Conservation (phyloP, 2,888 invertebrate species). For the Malthinus seriepunctatus region DNA sequence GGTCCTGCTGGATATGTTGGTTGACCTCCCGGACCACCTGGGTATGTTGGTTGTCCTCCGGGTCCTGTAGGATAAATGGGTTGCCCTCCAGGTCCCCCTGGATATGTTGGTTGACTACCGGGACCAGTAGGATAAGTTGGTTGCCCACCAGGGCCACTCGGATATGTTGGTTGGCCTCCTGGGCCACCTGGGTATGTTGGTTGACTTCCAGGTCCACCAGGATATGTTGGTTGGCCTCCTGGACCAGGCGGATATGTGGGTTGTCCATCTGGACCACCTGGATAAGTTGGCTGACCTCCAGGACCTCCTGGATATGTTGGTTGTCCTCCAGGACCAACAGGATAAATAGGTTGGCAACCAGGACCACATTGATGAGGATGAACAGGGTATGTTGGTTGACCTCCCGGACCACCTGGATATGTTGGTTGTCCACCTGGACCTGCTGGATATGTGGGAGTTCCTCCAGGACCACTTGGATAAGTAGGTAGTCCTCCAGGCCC, state of each 20-base stretch:
- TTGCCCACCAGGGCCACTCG: conserved; percentile 10
- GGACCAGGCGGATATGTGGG: conserved; percentile 6
- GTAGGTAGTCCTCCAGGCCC: conserved; percentile 1
- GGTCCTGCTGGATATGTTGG: not conserved
- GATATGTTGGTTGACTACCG: conserved; percentile 9
- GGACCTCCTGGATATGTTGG: not conserved
- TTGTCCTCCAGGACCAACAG: conserved; percentile 17
- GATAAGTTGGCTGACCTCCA: not conserved
- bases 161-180: conserved; percentile 18
- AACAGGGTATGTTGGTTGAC: not conserved
- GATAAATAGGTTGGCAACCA: not conserved
- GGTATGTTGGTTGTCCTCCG: conserved; percentile 4
- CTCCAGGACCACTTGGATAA: not conserved
- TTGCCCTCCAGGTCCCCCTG: conserved; percentile 2
- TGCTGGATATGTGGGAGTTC: conserved; percentile 1
- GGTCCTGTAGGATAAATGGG: not conserved
- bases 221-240: conserved; percentile 10
- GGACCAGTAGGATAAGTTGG: conserved; percentile 14
- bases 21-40: conserved; percentile 1
- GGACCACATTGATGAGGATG: no score
- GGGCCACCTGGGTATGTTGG: conserved; percentile 24
- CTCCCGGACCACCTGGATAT: not conserved
- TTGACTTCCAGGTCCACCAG: not conserved
- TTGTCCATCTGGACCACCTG: conserved; percentile 5
- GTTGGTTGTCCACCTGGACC: conserved; percentile 25